Evolutionary conservation across 2,797 vertebrate genomes (phyloP).

Genomic region (Rhinella marina): DNA sequence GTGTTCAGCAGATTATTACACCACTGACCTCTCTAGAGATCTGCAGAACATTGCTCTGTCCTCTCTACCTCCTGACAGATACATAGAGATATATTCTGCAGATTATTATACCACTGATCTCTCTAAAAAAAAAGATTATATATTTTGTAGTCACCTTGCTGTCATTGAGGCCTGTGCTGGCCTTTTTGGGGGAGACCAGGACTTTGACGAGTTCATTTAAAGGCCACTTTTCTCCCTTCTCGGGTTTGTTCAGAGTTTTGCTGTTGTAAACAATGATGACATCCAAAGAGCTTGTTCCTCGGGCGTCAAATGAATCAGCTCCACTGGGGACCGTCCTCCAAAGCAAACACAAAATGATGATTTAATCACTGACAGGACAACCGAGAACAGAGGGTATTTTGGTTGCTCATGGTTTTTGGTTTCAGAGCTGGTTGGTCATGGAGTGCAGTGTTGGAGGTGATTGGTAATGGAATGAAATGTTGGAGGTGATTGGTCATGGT

Average conservation of each 20-base stretch:
- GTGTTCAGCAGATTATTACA: not conserved
- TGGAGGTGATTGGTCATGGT: too few relatives aligned
- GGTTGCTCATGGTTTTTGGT: not conserved
- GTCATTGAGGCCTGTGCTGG: conserved; percentile 57
- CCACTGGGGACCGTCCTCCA: conserved; percentile 63
- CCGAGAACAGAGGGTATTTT: not conserved
- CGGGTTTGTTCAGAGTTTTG: conserved; percentile 41
- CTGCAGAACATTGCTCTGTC: conserved; percentile 4
- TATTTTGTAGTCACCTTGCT: conserved; percentile 66
- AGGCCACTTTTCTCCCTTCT: conserved; percentile 62
- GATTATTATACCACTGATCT: not conserved
- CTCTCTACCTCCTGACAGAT: not conserved
- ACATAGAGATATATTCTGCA: too few relatives aligned
- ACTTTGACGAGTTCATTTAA: not conserved
- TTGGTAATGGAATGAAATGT: too few relatives aligned
- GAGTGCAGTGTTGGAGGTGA: not conserved
- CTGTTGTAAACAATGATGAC: conserved; percentile 61
- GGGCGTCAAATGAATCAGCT: conserved; percentile 42
- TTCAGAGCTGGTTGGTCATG: not conserved
- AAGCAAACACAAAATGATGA: not conserved
- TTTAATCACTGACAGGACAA: not conserved
- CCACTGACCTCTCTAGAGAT: not conserved
- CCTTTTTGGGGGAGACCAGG: conserved; percentile 38
- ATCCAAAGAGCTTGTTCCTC: conserved; percentile 35
- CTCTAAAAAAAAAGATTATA: too few relatives aligned